These are phyloP conservation scores for Junonia oenone DNA, from an alignment of 2,888 invertebrate genomes.

Conservation along the genomic window DNA sequence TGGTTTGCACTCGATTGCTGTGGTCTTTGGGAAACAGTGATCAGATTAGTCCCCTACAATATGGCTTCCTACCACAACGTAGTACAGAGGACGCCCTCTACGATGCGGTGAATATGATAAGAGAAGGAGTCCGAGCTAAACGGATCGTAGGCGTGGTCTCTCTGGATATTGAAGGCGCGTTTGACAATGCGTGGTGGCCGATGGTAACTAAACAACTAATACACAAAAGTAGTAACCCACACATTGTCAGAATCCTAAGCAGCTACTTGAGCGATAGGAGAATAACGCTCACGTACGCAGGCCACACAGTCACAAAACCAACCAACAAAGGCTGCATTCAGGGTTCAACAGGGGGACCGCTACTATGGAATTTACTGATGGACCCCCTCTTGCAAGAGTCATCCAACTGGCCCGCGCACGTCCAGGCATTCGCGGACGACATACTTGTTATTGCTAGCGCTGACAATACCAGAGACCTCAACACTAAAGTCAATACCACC, in stretches of 20 bases:
- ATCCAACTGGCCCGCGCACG: too few relatives aligned
- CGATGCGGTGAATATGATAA: neutral
- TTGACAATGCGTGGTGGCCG: neutral
- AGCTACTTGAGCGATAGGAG: too few relatives aligned
- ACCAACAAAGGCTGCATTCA: neutral
- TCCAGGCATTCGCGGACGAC: too few relatives aligned
- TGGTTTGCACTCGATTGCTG: neutral
- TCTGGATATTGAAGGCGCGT: neutral
- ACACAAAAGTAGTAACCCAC: neutral
- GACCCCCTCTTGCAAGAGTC: too few relatives aligned
- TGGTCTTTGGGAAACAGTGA: neutral
- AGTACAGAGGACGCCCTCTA: neutral
- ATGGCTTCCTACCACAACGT: neutral
- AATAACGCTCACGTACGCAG: neutral
- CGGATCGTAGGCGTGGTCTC: neutral
- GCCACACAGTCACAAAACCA: neutral
- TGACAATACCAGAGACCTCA: too few relatives aligned
- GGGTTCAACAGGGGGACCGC: neutral
- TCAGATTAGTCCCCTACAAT: neutral
- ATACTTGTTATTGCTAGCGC: too few relatives aligned
- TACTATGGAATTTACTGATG: too few relatives aligned
- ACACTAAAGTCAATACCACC: too few relatives aligned
- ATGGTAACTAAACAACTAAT: neutral
- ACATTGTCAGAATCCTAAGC: neutral
- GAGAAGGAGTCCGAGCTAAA: neutral